Evolutionary conservation across 2,888 invertebrate species (phyloP).

Genomic region (Nymphalis urticae): DNA sequence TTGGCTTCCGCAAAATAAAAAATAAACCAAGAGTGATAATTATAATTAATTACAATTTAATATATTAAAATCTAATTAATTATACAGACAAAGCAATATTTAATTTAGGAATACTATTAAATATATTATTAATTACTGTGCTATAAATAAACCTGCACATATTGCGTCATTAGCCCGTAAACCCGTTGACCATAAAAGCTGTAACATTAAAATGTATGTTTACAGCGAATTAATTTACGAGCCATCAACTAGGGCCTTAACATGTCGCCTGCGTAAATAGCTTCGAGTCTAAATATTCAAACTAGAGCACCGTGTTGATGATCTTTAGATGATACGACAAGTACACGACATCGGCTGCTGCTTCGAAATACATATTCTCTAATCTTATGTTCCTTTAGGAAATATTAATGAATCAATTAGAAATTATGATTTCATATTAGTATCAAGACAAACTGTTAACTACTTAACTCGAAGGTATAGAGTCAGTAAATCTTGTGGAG

Average conservation of each 20-base stretch:
- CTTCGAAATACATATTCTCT: too few relatives aligned
- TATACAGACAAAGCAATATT: neutral
- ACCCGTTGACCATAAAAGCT: conserved; percentile 7
- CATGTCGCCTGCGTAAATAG: conserved; percentile 11
- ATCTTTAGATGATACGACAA: neutral
- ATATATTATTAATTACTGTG: neutral
- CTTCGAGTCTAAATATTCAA: conserved; percentile 16
- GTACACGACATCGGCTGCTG: neutral
- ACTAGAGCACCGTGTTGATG: conserved; percentile 13
- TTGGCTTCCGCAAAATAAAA: too few relatives aligned
- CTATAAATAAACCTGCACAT: conserved; percentile 2
- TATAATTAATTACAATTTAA: too few relatives aligned
- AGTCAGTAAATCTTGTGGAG: too few relatives aligned
- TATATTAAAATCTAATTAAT: neutral
- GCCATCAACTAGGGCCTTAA: conserved; percentile 19
- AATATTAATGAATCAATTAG: too few relatives aligned
- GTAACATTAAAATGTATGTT: conserved; percentile 18
- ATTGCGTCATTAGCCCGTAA: neutral
- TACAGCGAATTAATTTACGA: conserved; percentile 29
- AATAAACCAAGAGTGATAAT: too few relatives aligned
- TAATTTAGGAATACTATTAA: neutral
- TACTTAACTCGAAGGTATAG: too few relatives aligned
- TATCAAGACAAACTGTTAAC: too few relatives aligned
- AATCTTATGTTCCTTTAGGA: too few relatives aligned
- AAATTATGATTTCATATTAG: too few relatives aligned